These are phyloP conservation scores for Eledona agricola DNA, from an alignment of 2,888 invertebrate species.

Conservation along the genomic window DNA sequence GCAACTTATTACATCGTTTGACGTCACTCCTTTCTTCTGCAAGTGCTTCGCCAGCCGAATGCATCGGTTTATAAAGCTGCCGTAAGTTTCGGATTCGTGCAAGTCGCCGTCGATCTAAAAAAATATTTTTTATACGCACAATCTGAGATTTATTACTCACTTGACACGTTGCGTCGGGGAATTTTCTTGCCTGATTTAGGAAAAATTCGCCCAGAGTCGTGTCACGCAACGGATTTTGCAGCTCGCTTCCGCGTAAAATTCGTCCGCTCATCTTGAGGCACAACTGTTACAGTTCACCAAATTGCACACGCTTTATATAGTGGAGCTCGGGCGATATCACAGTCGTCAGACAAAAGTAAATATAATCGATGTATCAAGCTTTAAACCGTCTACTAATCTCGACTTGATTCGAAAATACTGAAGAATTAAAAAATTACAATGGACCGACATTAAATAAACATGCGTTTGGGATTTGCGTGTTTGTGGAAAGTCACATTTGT, in stretches of 20 bases:
- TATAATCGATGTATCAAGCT: no score
- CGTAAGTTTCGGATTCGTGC: conserved; percentile 31
- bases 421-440: no score
- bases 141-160: neutral
- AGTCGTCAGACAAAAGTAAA: no score
- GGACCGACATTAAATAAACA: no score
- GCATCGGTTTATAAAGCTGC: conserved; percentile 51
- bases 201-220: neutral
- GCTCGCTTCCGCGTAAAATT: neutral
- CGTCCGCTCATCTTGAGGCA: no score
- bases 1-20: conserved; percentile 62
- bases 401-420: no score
- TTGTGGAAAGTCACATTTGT: no score
- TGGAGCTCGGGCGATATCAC: no score
- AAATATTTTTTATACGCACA: conserved; percentile 1
- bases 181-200: neutral
- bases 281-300: no score
- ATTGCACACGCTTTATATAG: no score
- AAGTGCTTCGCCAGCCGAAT: conserved; percentile 62
- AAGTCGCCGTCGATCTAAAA: conserved; percentile 33
- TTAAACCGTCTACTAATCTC: no score
- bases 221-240: neutral
- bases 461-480: no score
- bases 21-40: conserved; percentile 56
- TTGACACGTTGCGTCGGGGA: neutral